Evolutionary conservation across 1,140 invertebrate genomes (phyloP), one percentile per base, ranked within the genome.

Genomic region (Zaprionus taronus): DNA sequence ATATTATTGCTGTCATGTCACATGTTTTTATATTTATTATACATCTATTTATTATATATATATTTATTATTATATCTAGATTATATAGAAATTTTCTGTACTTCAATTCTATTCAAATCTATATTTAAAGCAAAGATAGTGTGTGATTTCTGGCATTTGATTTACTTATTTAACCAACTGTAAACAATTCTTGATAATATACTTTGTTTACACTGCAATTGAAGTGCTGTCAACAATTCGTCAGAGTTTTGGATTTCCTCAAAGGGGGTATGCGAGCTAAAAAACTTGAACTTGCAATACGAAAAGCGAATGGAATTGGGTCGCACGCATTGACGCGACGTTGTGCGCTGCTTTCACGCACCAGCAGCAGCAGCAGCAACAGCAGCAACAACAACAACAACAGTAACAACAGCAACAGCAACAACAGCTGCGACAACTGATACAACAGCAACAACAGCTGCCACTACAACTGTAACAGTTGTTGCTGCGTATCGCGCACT

Each of bases 201-300:
- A 41, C 6, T 7, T n/a, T n/a, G 15, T 2, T 41, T 41, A 41
- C n/a, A 41, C 38, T 41, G 38, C 15, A 41, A 41, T 47, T 47
- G 5, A 17, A 47, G 41, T 47, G n/a, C 38, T 7, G 7, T 17
- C n/a, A 47, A 17, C 41, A 17, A 47, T 47, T 17, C n/a, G n/a
- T 9, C 7, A n/a, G 7, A 5, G 4, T 41, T 5, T 41, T 47
- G 34, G 22, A 26, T 28, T 38, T 51, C 47, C 47, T 51, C 20
- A 56, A 55, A 49, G 36, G 56, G 36, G 51, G 49, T 58, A 61
- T 53, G 15, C 28, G 63, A 56, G 66, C 51, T 61, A 31, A 69
- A 72, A 82, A 89, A 85, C 85, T 90, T 90, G 85, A 90, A 90
- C 85, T 90, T 90, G 85, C 81, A 85, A 90, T 90, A 79, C 63